Base-by-base conservation (phyloP, 2,888 invertebrate species). In the Coelinius sp. region DNA sequence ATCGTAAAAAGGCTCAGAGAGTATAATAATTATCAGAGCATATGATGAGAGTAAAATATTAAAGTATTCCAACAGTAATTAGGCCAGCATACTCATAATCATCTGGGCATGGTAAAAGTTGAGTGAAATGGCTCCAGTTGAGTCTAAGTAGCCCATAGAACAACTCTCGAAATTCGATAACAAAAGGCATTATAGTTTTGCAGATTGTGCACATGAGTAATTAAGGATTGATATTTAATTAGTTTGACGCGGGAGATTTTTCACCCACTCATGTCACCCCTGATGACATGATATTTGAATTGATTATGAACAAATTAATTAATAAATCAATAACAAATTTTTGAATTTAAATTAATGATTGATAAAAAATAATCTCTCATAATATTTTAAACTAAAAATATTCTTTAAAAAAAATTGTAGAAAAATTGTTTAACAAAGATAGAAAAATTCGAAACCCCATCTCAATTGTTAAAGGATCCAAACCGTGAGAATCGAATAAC, bases 21-120 rank as follows among this genome's bases (percentile, higher is more conserved):
- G 56, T 27, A 56, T 25, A 17, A 56, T 31, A 56, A 56, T 56
- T 56, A 56, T 56, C 8, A 14, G 53, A 31, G 31, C 56, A 27
- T 56, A n/a, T 56, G 31, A 56, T 56, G 31, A 5, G 27, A n/a
- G 7, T 56, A 8, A n/a, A 17, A n/a, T n/a, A 31, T 53, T 53
- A 53, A n/a, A 53, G 53, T 24, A n/a, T n/a, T 10, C 12, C 22
- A 22, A 14, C 5, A 12, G 24, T 24, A n/a, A n/a, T n/a, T n/a
- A n/a, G n/a, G n/a, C n/a, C n/a, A n/a, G n/a, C 20, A 53, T 49
- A 25, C 8, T 12, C 53, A 10, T n/a, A n/a, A n/a, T n/a, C n/a
- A n/a, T n/a, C n/a, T n/a, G n/a, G n/a, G n/a, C n/a, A n/a, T n/a
- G n/a, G 10, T n/a, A 44, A 44, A 53, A 53, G 53, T 25, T 7